These are phyloP conservation scores for Taphrorychus bicolor DNA, from an alignment of 2,888 invertebrate genomes.

Conservation along the genomic window DNA sequence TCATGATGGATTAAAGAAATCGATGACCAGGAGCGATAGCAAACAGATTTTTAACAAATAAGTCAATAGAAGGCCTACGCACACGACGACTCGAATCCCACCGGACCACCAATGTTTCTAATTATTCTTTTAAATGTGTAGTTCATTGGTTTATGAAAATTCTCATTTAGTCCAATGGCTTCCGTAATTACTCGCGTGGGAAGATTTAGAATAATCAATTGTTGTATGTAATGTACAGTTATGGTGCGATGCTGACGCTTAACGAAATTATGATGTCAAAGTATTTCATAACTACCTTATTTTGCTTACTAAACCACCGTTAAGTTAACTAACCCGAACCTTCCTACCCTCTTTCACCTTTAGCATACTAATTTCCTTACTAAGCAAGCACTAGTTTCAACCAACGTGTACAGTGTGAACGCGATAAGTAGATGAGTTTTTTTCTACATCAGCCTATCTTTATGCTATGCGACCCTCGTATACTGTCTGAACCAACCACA, in stretches of 20 bases:
- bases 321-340: not conserved
- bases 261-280: not conserved
- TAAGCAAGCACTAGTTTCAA: no score
- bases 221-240: not conserved
- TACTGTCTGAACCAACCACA: no score
- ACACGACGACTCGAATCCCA: not conserved
- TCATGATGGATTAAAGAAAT: no score
- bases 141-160: not conserved
- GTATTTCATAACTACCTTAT: not conserved
- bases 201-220: not conserved
- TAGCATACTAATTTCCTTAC: not conserved
- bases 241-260: not conserved
- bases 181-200: not conserved
- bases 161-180: not conserved
- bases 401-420: no score
- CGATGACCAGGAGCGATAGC: no score
- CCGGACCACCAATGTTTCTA: not conserved
- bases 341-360: not conserved
- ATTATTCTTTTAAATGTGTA: not conserved
- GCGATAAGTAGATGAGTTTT: no score
- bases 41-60: not conserved
- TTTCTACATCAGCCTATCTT: no score
- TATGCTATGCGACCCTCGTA: no score
- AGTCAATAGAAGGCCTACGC: not conserved
- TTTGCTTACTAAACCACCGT: no score